Evolutionary conservation across 1,140 invertebrate species (phyloP).

Genomic region (Luehdorfia chinensis): DNA sequence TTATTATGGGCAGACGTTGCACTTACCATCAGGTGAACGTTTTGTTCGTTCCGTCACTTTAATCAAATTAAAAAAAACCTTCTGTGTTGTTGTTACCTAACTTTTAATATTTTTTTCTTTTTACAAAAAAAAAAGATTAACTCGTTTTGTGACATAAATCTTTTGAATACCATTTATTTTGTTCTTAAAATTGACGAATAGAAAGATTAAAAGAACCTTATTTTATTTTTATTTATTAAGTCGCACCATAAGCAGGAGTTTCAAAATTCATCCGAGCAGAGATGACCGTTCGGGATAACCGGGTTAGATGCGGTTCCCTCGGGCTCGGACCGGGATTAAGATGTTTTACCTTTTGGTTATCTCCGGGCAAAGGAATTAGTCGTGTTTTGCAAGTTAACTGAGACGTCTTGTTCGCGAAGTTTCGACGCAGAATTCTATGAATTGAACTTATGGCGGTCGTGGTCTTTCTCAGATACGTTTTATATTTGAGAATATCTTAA

Average conservation of each 20-base stretch:
- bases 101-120: too few species aligned
- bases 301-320: slow-evolving; percentile 19
- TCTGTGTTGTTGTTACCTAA: too few species aligned
- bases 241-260: not conserved
- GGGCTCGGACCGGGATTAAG: slow-evolving; percentile 18
- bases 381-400: slow-evolving; percentile 11
- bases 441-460: not conserved
- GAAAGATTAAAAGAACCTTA: too few species aligned
- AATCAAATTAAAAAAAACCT: too few species aligned
- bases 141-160: too few species aligned
- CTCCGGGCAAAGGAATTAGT: slow-evolving; percentile 8
- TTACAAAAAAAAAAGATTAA: too few species aligned
- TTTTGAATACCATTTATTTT: too few species aligned
- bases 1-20: too few species aligned
- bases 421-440: not conserved
- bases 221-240: not conserved
- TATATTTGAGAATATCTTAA: too few species aligned
- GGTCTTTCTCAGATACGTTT: not conserved
- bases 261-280: slow-evolving; percentile 17
- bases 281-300: slow-evolving; percentile 22
- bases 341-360: slow-evolving; percentile 17
- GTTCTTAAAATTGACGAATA: too few species aligned
- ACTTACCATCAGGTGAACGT: too few species aligned
- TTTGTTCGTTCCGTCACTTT: too few species aligned
- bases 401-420: slow-evolving; percentile 3